These are phyloP conservation scores for Eupithecia dodoneata DNA, from an alignment of 2,888 invertebrate genomes.

Conservation along the genomic window DNA sequence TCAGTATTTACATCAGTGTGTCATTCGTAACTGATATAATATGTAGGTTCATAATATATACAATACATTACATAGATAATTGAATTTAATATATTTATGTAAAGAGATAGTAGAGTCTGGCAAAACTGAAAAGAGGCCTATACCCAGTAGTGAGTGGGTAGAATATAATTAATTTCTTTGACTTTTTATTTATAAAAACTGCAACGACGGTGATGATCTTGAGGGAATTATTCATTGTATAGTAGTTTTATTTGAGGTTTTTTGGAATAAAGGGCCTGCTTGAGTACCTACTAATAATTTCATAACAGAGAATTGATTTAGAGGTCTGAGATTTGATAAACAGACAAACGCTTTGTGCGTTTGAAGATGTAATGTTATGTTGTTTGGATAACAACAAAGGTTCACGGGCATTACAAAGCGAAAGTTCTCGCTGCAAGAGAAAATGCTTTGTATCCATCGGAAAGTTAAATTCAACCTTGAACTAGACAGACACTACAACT, in stretches of 20 bases:
- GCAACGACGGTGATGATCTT: background rate
- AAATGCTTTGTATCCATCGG: slow-evolving; percentile 68
- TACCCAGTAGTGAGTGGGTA: background rate
- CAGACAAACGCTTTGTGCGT: background rate
- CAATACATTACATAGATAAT: background rate
- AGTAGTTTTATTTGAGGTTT: too few species aligned
- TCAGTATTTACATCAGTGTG: too few species aligned
- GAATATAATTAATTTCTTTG: too few species aligned
- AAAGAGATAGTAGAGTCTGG: background rate
- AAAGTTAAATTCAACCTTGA: slow-evolving; percentile 82
- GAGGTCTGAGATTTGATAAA: background rate
- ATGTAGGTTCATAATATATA: too few species aligned
- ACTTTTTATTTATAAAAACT: background rate
- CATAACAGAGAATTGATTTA: background rate
- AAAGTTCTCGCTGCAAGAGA: slow-evolving; percentile 11
- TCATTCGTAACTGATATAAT: too few species aligned
- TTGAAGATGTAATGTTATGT: background rate
- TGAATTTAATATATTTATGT: background rate
- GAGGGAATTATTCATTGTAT: background rate
- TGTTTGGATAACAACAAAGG: slow-evolving; percentile 9
- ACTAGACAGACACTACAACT: background rate
- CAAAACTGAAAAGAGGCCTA: background rate
- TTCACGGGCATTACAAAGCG: slow-evolving; percentile 8
- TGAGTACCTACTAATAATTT: background rate
- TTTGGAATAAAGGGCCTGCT: background rate